Conservation (phyloP, 2,113 vertebrate genomes). For the Ceyx margarethae region DNA sequence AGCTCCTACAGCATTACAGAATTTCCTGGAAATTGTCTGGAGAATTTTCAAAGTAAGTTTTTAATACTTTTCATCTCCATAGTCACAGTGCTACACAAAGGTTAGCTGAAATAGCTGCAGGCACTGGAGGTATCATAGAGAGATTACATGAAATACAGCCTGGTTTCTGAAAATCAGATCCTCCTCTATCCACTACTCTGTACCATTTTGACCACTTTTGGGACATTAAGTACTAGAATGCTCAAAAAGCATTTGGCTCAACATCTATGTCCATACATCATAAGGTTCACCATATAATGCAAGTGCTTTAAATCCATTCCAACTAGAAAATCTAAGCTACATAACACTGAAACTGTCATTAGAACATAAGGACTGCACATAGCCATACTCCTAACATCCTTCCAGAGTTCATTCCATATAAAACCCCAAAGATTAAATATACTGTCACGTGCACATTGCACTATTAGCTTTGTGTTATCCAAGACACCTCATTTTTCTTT, state of each 20-base stretch:
- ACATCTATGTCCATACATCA: not conserved
- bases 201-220: constrained; percentile 4
- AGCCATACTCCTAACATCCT: not conserved
- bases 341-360: not conserved
- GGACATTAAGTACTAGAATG: constrained; percentile 6
- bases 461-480: not conserved
- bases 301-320: not conserved
- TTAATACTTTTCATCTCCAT: constrained; percentile 41
- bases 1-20: constrained; percentile 22
- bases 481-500: not conserved
- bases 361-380: not conserved
- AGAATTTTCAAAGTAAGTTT: constrained; percentile 41
- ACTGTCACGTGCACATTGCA: not conserved
- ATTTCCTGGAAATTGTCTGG: constrained; percentile 33
- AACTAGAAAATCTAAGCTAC: not conserved
- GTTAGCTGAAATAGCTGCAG: constrained; percentile 45
- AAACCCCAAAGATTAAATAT: not conserved
- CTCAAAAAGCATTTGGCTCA: constrained; percentile 1
- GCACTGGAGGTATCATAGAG: not conserved
- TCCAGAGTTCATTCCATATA: not conserved
- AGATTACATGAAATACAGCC: constrained; percentile 25
- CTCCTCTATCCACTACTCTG: not conserved
- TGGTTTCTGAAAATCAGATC: not conserved
- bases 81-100: constrained; percentile 32
- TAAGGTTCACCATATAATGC: not conserved